phyloP scores from a whole-genome alignment of 2,113 vertebrate genomes.

The Apodemus speciosus region DNA sequence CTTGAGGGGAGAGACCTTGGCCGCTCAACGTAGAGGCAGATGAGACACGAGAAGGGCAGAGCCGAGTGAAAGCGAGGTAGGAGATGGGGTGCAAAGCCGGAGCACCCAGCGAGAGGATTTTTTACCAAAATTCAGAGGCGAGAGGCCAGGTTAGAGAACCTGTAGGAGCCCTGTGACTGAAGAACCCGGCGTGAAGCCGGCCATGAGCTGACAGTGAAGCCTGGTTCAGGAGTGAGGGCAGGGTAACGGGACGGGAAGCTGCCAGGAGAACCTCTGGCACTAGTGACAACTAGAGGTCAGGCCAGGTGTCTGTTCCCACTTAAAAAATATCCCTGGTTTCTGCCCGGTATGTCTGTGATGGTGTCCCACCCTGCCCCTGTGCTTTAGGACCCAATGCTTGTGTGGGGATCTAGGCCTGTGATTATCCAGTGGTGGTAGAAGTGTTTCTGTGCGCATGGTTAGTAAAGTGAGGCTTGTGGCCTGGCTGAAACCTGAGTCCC shows the following conservation, averaged over 20 bases:
- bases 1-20: neutral
- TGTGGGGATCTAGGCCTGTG: rapidly evolving
- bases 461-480: neutral
- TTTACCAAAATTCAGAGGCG: neutral
- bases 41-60: neutral
- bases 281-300: too few species aligned
- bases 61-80: neutral
- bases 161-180: rapidly evolving
- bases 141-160: neutral
- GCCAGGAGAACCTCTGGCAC: too few species aligned
- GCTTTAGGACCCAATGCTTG: neutral
- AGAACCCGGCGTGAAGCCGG: rapidly evolving
- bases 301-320: neutral
- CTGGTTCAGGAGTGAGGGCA: too few species aligned
- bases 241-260: too few species aligned
- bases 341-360: rapidly evolving
- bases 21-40: neutral
- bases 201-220: too few species aligned
- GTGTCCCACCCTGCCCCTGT: neutral
- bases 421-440: neutral
- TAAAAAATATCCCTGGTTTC: neutral
- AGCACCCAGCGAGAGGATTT: neutral
- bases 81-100: neutral
- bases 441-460: too few species aligned
- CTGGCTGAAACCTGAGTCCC: neutral